Percentiles rank a stretch among this genome's conserved stretches.
phyloP scores from a whole-genome alignment of 2,113 vertebrate genomes.

The Trinectes maculatus region DNA sequence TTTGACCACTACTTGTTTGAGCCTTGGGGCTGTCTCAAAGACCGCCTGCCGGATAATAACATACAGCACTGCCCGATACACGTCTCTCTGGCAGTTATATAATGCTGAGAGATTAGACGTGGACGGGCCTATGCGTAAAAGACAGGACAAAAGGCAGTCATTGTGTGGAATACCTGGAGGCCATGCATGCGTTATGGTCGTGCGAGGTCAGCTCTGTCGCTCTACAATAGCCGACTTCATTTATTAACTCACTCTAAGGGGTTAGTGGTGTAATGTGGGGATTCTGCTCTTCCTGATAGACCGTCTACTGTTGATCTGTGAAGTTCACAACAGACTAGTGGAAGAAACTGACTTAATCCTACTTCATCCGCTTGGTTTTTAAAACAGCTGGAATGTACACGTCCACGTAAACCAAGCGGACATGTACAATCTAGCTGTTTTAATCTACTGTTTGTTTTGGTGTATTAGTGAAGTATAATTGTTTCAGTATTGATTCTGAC shows the following conservation, averaged over 20 bases:
- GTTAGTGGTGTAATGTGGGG: background rate
- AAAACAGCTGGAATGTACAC: too few relatives aligned
- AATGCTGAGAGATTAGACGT: slow-evolving; percentile 20
- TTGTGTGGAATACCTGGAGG: slow-evolving; percentile 7
- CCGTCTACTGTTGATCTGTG: slow-evolving; percentile 4
- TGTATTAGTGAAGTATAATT: too few relatives aligned
- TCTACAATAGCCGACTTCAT: background rate
- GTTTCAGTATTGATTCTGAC: too few relatives aligned
- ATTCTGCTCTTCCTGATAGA: background rate
- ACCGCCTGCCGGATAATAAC: slow-evolving; percentile 26
- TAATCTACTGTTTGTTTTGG: too few relatives aligned
- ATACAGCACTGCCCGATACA: background rate
- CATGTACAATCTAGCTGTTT: too few relatives aligned
- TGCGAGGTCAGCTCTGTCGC: background rate
- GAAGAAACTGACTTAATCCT: slow-evolving; percentile 17
- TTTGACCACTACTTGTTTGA: background rate
- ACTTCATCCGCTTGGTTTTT: slow-evolving; percentile 30
- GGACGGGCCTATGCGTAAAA: slow-evolving; percentile 1
- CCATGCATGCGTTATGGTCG: background rate
- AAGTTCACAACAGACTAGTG: slow-evolving; percentile 19
- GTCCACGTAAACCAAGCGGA: too few relatives aligned
- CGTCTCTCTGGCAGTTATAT: slow-evolving; percentile 29
- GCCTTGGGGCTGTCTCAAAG: slow-evolving; percentile 4
- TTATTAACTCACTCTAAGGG: background rate
- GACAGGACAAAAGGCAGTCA: background rate